A percentile compares a stretch with the other conserved stretches of the same genome.
Evolutionary conservation across 2,113 vertebrate genomes (phyloP).

Genomic region (Mustela nigripes): DNA sequence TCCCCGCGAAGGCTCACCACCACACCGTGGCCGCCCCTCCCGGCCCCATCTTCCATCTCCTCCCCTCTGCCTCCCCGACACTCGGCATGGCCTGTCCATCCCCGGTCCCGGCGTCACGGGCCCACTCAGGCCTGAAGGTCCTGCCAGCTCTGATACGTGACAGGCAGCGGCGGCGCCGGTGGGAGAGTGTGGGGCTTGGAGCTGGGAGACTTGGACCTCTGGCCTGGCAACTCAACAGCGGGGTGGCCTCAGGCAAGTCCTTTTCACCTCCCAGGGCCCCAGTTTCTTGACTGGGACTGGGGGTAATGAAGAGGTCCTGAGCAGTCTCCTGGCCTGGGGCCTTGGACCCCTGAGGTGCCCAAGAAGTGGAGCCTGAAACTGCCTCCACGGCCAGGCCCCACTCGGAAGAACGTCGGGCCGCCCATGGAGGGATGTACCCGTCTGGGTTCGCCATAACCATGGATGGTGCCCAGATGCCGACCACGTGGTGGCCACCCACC

Average conservation of each 20-base stretch:
- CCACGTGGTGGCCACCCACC: conserved; percentile 17
- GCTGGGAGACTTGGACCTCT: not conserved
- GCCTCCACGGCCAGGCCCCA: not conserved
- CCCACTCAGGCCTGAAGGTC: not conserved
- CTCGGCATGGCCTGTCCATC: not conserved
- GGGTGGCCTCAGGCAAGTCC: not conserved
- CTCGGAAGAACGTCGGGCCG: not conserved
- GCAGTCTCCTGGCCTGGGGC: not conserved
- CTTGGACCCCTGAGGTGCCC: not conserved
- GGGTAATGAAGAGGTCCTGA: not conserved
- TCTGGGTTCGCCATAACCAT: not conserved
- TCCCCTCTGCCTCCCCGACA: not conserved
- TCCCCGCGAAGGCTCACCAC: not conserved
- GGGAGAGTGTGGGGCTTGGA: not conserved
- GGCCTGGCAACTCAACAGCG: not conserved
- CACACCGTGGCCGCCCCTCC: not conserved
- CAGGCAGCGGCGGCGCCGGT: not conserved
- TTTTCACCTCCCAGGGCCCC: not conserved
- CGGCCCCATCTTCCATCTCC: not conserved
- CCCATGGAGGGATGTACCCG: not conserved
- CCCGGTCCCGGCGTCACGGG: not conserved
- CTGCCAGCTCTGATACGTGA: not conserved
- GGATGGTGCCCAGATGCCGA: conserved; percentile 51
- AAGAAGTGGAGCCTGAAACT: not conserved
- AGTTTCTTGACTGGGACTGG: not conserved